phyloP scores from a whole-genome alignment of 1,140 invertebrate species.

The Andrena cerasifolii region DNA sequence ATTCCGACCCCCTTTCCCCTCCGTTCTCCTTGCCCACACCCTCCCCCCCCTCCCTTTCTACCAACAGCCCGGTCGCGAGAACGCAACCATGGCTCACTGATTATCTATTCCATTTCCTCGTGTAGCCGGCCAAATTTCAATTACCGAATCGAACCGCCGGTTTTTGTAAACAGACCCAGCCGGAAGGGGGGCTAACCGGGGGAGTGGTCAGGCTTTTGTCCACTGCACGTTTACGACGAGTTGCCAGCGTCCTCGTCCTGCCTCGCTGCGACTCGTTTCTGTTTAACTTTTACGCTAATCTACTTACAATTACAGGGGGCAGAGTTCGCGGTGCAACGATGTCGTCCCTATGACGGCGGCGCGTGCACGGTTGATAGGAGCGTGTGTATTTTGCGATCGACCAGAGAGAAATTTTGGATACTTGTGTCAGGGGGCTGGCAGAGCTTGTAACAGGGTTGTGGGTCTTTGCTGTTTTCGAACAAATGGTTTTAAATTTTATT shows the following conservation, averaged over 20 bases:
- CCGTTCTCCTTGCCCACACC: neutral
- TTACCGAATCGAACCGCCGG: conserved; percentile 38
- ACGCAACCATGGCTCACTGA: conserved; percentile 18
- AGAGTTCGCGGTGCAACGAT: conserved; percentile 8
- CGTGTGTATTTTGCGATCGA: too few species aligned
- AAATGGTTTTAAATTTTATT: too few species aligned
- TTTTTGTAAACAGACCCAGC: conserved; percentile 45
- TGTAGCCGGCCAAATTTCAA: conserved; percentile 44
- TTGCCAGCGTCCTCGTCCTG: neutral
- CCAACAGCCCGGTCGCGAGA: neutral
- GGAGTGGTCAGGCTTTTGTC: conserved; percentile 29
- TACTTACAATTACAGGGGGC: conserved; percentile 28
- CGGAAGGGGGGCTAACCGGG: neutral
- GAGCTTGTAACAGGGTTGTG: too few species aligned
- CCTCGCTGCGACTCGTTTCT: conserved; percentile 13
- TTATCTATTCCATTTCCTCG: conserved; percentile 51
- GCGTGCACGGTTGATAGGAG: too few species aligned
- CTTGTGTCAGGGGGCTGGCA: too few species aligned
- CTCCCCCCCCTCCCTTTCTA: neutral
- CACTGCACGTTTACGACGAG: conserved; percentile 35
- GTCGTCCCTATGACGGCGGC: neutral
- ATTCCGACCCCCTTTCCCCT: neutral
- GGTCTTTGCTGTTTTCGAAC: too few species aligned
- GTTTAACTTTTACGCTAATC: conserved; percentile 44
- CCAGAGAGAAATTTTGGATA: too few species aligned